Conservation (phyloP, 2,888 invertebrate species). For the Nomada ferruginata region DNA sequence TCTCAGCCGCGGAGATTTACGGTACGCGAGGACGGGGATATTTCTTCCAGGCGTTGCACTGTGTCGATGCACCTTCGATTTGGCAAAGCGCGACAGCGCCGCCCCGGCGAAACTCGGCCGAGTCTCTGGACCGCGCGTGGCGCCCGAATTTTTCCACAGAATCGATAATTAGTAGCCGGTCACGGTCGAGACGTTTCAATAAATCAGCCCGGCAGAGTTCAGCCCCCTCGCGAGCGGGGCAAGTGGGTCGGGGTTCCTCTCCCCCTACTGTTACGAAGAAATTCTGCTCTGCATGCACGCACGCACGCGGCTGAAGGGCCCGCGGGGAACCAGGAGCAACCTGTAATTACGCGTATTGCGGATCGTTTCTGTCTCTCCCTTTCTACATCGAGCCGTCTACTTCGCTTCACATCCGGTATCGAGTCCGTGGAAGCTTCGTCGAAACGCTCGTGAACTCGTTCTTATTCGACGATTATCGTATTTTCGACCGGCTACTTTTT, state of each 20-base stretch:
- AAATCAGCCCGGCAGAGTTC: slow-evolving; percentile 61
- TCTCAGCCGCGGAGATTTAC: slow-evolving; percentile 68
- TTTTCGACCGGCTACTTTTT: background rate
- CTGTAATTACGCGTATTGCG: slow-evolving; percentile 72
- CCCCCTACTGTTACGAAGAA: slow-evolving; percentile 45
- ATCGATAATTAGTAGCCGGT: slow-evolving; percentile 69
- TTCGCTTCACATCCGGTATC: slow-evolving; percentile 63
- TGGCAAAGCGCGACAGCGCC: slow-evolving; percentile 25
- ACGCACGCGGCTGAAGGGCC: slow-evolving; percentile 55
- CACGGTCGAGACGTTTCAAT: slow-evolving; percentile 63
- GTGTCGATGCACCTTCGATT: slow-evolving; percentile 48
- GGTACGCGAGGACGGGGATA: slow-evolving; percentile 43
- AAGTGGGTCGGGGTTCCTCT: slow-evolving; percentile 45
- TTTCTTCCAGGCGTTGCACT: slow-evolving; percentile 42
- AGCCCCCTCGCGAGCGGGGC: slow-evolving; percentile 53
- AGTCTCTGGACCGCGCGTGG: background rate
- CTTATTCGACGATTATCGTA: background rate
- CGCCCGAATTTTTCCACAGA: slow-evolving; percentile 43
- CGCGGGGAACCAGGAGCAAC: slow-evolving; percentile 60
- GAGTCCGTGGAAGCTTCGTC: slow-evolving; percentile 23
- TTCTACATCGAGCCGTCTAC: slow-evolving; percentile 19
- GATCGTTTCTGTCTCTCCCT: slow-evolving; percentile 47
- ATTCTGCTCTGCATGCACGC: slow-evolving; percentile 62
- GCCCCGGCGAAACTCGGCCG: slow-evolving; percentile 6
- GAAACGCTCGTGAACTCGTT: slow-evolving; percentile 24